Percentiles rank a stretch among this genome's conserved stretches.
phyloP scores from a whole-genome alignment of 2,888 invertebrate genomes.

The Brachyptera risi region DNA sequence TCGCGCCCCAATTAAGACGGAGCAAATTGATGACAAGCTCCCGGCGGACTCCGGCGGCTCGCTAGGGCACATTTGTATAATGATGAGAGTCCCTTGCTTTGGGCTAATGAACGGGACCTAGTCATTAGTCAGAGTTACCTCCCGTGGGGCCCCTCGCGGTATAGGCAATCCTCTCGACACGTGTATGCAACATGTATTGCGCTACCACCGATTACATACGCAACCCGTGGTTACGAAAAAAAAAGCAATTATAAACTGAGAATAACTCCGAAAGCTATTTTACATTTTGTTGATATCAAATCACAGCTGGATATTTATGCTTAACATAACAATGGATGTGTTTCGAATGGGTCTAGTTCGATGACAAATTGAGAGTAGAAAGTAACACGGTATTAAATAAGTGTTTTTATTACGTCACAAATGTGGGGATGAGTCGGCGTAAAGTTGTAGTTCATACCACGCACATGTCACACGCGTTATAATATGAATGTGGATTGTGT shows the following conservation, averaged over 20 bases:
- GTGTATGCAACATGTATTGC: slow-evolving; percentile 19
- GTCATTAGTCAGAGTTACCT: slow-evolving; percentile 25
- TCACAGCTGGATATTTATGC: not conserved
- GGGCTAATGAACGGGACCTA: slow-evolving; percentile 22
- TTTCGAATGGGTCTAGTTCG: not conserved
- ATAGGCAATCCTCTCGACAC: slow-evolving; percentile 4
- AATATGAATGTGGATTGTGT: too few species aligned
- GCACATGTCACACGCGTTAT: too few species aligned
- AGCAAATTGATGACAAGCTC: slow-evolving; percentile 21
- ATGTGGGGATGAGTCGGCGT: too few species aligned
- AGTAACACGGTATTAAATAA: too few species aligned
- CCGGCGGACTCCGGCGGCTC: not conserved
- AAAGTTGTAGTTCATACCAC: too few species aligned
- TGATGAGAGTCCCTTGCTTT: slow-evolving; percentile 5
- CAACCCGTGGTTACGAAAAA: not conserved
- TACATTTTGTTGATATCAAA: slow-evolving; percentile 12
- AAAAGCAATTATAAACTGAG: slow-evolving; percentile 12
- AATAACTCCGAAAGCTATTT: not conserved
- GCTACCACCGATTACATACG: slow-evolving; percentile 11
- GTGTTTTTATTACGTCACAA: too few species aligned
- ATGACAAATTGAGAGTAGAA: slow-evolving; percentile 1
- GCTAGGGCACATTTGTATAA: slow-evolving; percentile 18
- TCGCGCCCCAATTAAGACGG: slow-evolving; percentile 23
- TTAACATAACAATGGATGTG: not conserved
- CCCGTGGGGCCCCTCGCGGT: not conserved